Evolutionary conservation across 1,140 invertebrate species (phyloP), one percentile per base, ranked within the genome.

Genomic region (Cheumatopsyche charites): DNA sequence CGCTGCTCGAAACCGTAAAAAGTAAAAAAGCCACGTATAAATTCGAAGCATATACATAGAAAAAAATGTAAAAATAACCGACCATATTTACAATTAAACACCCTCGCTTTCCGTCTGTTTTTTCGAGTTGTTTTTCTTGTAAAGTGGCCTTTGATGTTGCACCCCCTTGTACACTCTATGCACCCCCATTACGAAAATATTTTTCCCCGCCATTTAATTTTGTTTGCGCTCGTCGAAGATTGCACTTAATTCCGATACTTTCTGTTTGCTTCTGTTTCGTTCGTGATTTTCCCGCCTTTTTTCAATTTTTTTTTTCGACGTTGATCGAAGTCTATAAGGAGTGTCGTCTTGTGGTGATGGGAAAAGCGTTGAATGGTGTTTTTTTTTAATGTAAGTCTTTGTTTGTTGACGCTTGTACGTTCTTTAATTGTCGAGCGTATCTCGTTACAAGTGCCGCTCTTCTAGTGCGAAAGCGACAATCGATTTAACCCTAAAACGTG

Each of bases 131-230:
- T 66, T 66, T 41, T 66, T 66, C 63, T 66, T 66, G 43, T 66
- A 66, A 66, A 66, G 63, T 66, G 63, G 42, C 63, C 63, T 66
- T 66, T 66, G 63, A 29, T 66, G 45, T 66, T 49, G 25, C 36
- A 15, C 23, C 45, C 43, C 63, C 42, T 23, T 13, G 2, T 42
- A n/a, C 19, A 19, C 29, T 43, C n/a, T 43, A 63, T 25, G 19
- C 26, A 23, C 26, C 62, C 55, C 21, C 21, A 23, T 58, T 25
- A 58, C 55, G 55, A 58, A 25, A 58, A 25, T 58, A 58, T 58
- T 58, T 58, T 58, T 58, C 21, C 21, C 55, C 55, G 19, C 13
- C 55, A 26, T 58, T 58, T 58, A 58, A 58, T 58, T 58, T 58
- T 58, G 55, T 25, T 58, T 58, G 12, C 12, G 12, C 49, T n/a